phyloP scores from a whole-genome alignment of 2,113 vertebrate genomes.

The Suncus etruscus region DNA sequence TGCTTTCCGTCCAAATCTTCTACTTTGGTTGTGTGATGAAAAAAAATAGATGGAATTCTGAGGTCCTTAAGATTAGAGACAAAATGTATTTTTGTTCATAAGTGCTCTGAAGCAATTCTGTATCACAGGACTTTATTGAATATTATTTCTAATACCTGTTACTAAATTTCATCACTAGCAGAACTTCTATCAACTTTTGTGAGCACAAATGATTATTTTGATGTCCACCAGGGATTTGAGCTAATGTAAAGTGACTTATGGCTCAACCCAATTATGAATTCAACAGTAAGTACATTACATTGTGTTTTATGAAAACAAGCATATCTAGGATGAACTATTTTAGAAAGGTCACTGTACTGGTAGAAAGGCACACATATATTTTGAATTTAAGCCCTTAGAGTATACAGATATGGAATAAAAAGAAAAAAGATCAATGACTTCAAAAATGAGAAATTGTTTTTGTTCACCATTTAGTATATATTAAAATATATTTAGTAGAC shows the following conservation, averaged over 20 bases:
- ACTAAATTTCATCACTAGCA: neutral
- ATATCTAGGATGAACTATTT: slow-evolving; percentile 17
- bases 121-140: neutral
- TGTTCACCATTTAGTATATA: neutral
- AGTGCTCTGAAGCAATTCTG: neutral
- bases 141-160: neutral
- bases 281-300: neutral
- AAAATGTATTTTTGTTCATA: neutral
- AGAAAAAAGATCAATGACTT: neutral
- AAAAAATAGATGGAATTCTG: slow-evolving; percentile 2
- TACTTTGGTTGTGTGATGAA: neutral
- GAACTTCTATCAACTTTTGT: neutral
- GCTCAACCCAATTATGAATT: neutral
- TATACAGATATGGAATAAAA: neutral
- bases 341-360: neutral
- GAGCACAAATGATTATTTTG: neutral
- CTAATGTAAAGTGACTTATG: neutral
- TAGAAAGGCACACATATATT: neutral
- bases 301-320: slow-evolving; percentile 45
- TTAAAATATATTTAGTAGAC: slow-evolving; percentile 5
- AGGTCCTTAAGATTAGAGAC: neutral
- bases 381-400: neutral
- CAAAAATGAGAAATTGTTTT: neutral
- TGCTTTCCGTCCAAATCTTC: neutral
- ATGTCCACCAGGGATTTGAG: neutral